Evolutionary conservation across 2,797 vertebrate genomes (phyloP).

Genomic region (Eulemur rubriventer): DNA sequence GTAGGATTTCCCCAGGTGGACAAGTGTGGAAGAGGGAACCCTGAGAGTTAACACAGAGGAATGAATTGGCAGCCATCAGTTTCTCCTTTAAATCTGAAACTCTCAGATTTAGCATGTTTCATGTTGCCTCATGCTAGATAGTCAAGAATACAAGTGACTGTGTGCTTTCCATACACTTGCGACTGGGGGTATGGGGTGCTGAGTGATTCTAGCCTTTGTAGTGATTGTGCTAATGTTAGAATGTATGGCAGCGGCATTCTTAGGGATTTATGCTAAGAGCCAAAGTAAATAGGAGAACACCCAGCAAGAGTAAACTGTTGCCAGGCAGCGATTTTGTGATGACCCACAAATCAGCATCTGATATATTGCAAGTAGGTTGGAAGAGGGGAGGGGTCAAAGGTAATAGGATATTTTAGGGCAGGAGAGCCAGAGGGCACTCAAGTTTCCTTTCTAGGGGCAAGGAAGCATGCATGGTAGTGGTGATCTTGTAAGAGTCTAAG

Average conservation of each 20-base stretch:
- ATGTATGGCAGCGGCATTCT: not conserved
- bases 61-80: not conserved
- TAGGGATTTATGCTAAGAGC: not conserved
- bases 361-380: not conserved
- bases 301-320: not conserved
- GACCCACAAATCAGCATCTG: not conserved
- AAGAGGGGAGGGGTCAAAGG: not conserved
- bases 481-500: not conserved
- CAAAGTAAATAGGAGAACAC: not conserved
- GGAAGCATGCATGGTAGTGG: not conserved
- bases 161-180: not conserved
- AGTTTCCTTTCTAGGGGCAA: not conserved
- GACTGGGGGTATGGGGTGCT: not conserved
- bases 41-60: not conserved
- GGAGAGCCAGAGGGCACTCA: not conserved
- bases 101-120: not conserved
- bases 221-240: not conserved
- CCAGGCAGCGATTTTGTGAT: not conserved
- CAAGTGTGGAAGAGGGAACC: not conserved
- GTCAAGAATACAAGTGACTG: accelerated
- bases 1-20: not conserved
- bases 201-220: not conserved
- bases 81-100: not conserved
- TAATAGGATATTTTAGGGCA: not conserved
- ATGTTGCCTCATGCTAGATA: not conserved